A percentile compares a stretch with the other conserved stretches of the same genome.
phyloP scores from a whole-genome alignment of 1,140 invertebrate species.

The Spodoptera frugiperda region DNA sequence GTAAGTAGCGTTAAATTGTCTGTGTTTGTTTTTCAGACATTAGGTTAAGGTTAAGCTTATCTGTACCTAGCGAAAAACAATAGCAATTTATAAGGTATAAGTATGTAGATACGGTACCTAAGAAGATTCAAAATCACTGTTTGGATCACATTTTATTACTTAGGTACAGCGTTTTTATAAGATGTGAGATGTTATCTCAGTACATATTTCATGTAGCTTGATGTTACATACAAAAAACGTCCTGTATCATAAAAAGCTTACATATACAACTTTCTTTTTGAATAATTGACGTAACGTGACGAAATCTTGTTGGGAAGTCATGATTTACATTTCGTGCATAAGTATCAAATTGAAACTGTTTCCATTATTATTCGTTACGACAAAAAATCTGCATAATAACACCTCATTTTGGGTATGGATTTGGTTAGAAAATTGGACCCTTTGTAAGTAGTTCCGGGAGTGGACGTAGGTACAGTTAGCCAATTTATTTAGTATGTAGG shows the following conservation, averaged over 20 bases:
- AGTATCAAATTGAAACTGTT: slow-evolving; percentile 49
- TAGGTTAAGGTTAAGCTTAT: too few species aligned
- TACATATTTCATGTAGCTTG: too few species aligned
- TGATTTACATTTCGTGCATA: slow-evolving; percentile 56
- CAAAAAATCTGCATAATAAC: slow-evolving; percentile 54
- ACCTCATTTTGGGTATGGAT: slow-evolving; percentile 45
- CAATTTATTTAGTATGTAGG: too few species aligned
- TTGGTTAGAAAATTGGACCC: slow-evolving; percentile 23
- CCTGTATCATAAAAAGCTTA: slow-evolving; percentile 21
- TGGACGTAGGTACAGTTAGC: neutral
- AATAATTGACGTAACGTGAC: slow-evolving; percentile 53
- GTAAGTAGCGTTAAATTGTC: too few species aligned
- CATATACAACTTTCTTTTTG: slow-evolving; percentile 48
- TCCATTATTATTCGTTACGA: slow-evolving; percentile 50
- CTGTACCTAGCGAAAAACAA: too few species aligned
- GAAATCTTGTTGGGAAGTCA: slow-evolving; percentile 46
- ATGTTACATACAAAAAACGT: too few species aligned
- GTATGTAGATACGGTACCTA: too few species aligned
- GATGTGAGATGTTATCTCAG: too few species aligned
- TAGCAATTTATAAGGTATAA: too few species aligned
- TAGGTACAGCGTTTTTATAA: neutral
- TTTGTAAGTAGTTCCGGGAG: slow-evolving; percentile 15
- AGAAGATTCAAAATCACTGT: too few species aligned
- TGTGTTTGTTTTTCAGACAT: too few species aligned
- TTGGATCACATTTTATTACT: too few species aligned